Conservation (phyloP, 2,888 invertebrate genomes). For the Xylota segnis region DNA sequence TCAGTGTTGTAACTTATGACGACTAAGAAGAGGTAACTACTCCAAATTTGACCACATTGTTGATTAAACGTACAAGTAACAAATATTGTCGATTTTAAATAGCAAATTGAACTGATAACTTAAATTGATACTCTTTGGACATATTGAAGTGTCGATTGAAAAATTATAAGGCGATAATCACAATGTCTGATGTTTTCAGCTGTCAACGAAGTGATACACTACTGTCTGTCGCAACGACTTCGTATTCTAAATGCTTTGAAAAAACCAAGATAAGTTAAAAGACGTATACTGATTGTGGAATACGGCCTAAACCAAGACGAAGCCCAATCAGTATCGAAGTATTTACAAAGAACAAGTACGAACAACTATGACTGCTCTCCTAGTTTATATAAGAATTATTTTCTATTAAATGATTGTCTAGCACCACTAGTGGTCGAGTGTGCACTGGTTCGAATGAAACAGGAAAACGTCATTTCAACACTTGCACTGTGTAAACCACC, state of each 20-base stretch:
- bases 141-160: not conserved
- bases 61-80: not conserved
- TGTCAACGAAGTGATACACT: not conserved
- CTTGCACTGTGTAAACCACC: too few species aligned
- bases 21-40: not conserved
- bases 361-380: too few species aligned
- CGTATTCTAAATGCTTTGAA: not conserved
- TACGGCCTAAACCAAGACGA: too few species aligned
- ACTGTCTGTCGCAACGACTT: not conserved
- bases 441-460: too few species aligned
- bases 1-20: not conserved
- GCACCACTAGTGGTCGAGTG: too few species aligned
- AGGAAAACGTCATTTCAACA: too few species aligned
- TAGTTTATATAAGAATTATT: too few species aligned
- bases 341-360: too few species aligned
- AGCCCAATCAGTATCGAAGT: too few species aligned
- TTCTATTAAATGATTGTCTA: too few species aligned
- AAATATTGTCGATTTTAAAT: too few species aligned
- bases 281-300: not conserved
- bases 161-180: constrained; percentile 3
- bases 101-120: not conserved
- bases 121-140: not conserved
- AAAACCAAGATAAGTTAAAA: not conserved
- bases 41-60: not conserved
- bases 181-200: not conserved